phyloP scores from a whole-genome alignment of 2,797 vertebrate genomes.

The Tamandua tetradactyla region DNA sequence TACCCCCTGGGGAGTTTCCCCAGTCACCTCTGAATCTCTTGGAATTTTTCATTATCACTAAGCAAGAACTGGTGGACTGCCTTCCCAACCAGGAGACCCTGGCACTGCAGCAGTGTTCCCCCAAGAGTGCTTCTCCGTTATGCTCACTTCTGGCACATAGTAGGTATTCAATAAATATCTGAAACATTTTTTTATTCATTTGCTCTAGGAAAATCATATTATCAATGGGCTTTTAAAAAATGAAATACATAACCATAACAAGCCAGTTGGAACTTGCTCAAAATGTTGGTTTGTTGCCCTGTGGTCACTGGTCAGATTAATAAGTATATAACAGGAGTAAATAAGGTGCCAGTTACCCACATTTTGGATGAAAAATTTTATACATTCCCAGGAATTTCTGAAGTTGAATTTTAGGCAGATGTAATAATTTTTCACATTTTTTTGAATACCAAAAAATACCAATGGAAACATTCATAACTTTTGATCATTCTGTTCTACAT shows the following conservation, averaged over 20 bases:
- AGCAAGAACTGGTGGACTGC: background rate
- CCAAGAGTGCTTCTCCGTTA: background rate
- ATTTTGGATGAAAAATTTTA: background rate
- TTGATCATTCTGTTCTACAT: no score
- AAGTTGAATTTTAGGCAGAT: background rate
- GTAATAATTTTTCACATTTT: slow-evolving; percentile 8
- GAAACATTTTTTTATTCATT: background rate
- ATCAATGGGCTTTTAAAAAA: background rate
- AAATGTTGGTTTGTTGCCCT: background rate
- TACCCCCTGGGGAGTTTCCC: background rate
- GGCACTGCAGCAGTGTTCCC: background rate
- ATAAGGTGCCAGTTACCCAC: background rate
- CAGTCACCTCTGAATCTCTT: background rate
- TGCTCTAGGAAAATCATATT: background rate
- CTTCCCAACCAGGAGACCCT: background rate
- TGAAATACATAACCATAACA: background rate
- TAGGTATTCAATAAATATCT: no score
- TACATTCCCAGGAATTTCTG: background rate
- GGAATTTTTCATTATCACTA: background rate
- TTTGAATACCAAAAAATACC: no score
- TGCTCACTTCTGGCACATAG: background rate
- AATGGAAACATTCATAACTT: no score
- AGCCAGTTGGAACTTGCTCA: background rate
- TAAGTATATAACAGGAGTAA: background rate
- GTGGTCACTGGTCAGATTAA: background rate